Conservation (phyloP, 2,797 vertebrate species). For the Crax fasciolata region DNA sequence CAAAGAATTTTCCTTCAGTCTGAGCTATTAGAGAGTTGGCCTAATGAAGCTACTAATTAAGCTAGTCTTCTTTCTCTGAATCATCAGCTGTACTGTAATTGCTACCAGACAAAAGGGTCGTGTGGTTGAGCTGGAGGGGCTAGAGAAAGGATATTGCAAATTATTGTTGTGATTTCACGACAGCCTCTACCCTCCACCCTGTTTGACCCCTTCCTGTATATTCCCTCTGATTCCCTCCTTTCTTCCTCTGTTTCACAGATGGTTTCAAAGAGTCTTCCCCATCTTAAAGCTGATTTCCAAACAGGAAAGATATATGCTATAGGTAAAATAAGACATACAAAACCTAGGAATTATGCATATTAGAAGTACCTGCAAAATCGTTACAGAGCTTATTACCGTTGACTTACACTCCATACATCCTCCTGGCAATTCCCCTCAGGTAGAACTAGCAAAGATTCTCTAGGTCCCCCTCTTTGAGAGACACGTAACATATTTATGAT, state of each 20-base stretch:
- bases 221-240: background rate
- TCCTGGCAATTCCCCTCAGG: conserved; percentile 4
- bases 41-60: conserved; percentile 60
- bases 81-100: conserved; percentile 39
- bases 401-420: background rate
- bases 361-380: background rate
- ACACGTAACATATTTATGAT: conserved; percentile 3
- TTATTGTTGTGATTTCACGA: background rate
- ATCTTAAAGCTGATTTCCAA: background rate
- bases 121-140: background rate
- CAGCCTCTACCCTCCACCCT: background rate
- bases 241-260: background rate
- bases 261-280: background rate
- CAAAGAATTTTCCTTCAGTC: conserved; percentile 29
- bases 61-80: conserved; percentile 14
- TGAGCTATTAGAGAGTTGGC: conserved; percentile 46
- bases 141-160: background rate
- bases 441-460: background rate
- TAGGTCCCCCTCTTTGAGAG: background rate
- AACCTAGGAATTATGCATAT: background rate
- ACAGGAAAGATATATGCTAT: background rate
- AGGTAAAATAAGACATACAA: background rate
- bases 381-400: background rate
- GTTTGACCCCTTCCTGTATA: background rate
- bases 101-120: conserved; percentile 24